These are phyloP conservation scores for Uria aalge DNA, from an alignment of 2,113 vertebrate genomes.

Conservation along the genomic window DNA sequence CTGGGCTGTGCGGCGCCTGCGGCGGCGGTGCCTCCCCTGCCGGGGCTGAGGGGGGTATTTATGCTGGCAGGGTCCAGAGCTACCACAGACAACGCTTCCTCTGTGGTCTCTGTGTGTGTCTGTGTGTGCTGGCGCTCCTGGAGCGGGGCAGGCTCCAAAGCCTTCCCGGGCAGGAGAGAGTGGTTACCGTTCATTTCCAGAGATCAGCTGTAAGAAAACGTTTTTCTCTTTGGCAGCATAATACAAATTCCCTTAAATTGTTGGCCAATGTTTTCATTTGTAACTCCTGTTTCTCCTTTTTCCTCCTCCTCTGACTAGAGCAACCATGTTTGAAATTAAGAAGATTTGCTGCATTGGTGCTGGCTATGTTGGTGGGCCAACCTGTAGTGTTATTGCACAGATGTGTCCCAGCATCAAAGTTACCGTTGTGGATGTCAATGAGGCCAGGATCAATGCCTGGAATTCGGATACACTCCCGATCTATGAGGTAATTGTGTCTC, in stretches of 20 bases:
- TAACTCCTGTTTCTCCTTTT: background rate
- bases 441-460: conserved; percentile 95
- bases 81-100: background rate
- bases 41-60: accelerated
- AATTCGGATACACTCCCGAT: conserved; percentile 94
- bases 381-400: conserved; percentile 94
- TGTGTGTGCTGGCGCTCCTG: background rate
- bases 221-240: background rate
- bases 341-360: conserved; percentile 97
- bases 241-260: background rate
- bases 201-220: background rate
- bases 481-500: conserved; percentile 85
- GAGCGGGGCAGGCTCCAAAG: background rate
- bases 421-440: conserved; percentile 91
- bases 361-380: conserved; percentile 96
- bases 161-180: background rate
- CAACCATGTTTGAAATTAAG: conserved; percentile 90
- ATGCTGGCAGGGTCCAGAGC: background rate
- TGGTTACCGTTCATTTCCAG: accelerated
- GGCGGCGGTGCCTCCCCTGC: accelerated
- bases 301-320: background rate
- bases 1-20: background rate
- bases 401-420: conserved; percentile 94
- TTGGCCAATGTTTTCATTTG: accelerated
- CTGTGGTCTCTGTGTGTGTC: background rate